Base-by-base conservation (phyloP, 2,113 vertebrate species). In the Solea senegalensis region DNA sequence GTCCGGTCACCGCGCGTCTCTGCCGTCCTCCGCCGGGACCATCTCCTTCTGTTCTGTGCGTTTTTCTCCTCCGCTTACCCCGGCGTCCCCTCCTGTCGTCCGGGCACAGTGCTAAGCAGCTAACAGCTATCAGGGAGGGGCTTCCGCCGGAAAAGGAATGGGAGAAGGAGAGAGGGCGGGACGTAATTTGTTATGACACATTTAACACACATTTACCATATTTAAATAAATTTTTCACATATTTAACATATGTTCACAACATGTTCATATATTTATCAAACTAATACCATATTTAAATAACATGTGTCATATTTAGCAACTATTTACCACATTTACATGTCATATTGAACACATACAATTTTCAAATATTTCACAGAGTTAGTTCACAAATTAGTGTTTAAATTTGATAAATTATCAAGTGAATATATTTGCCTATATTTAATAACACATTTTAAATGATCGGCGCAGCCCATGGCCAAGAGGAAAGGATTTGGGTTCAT, bases 41-140 rank as follows among this genome's bases (percentile, higher is more conserved):
- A 90, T 87, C 0, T 64, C 69, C 5, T 45, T 55, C 26, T 56
- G 50, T 45, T 59, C 7, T 9, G 59, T 49, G 39, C 1, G 51
- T 51, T 82, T 80, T 65, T 69, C 59, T 57, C 8, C 66, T 54
- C 48, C 16, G 63, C 51, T 67, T 57, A 21, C 14, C 44, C 46
- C 62, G 59, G 63, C 53, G 63, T 34, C 58, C 60, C 26, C 77
- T 72, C 46, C 57, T 56, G 55, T 62, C 52, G 83, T 85, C 78
- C 72, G 39, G 80, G 48, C 62, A 4, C 27, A 3, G 27, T 57
- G 83, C 84, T 83, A 83, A 39, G 2, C 10, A 5, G 86, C 86
- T 86, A 86, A 69, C 16, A 10, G 83, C 81, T 86, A 88, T 79
- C 82, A 82, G 88, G 88, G 85, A 83, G 85, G 86, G 83, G 88